Conservation (phyloP, 1,140 invertebrate species). For the Solen grandis region DNA sequence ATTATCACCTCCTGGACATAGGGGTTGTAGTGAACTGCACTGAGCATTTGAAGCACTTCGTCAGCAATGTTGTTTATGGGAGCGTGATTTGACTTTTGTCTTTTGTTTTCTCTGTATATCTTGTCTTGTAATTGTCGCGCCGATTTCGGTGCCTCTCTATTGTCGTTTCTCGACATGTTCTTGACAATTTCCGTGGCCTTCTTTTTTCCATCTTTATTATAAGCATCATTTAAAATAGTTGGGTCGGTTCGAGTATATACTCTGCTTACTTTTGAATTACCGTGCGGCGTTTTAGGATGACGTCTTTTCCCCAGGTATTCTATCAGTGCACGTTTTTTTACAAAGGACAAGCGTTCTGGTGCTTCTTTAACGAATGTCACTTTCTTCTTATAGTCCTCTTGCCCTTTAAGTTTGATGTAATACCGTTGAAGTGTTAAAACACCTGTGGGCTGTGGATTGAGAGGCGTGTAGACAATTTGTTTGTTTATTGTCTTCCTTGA, state of each 20-base stretch:
- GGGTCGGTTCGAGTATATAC: not conserved
- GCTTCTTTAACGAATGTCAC: not conserved
- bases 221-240: not conserved
- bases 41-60: not conserved
- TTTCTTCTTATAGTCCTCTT: not conserved
- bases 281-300: not conserved
- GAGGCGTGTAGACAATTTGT: not conserved
- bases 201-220: not conserved
- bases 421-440: not conserved
- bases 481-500: slow-evolving; percentile 2
- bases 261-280: not conserved
- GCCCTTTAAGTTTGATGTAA: not conserved
- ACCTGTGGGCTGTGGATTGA: not conserved
- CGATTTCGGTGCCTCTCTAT: not conserved
- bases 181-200: not conserved
- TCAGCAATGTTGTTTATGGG: not conserved
- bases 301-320: not conserved
- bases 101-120: slow-evolving; percentile 7
- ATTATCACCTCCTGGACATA: slow-evolving; percentile 7
- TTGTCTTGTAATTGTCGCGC: slow-evolving; percentile 15
- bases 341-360: not conserved
- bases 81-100: not conserved
- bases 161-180: not conserved
- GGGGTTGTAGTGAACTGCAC: not conserved
- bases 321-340: not conserved